A percentile compares a stretch with the other conserved stretches of the same genome.
Evolutionary conservation across 1,140 invertebrate species (phyloP).

Genomic region (Aphelinus certus): DNA sequence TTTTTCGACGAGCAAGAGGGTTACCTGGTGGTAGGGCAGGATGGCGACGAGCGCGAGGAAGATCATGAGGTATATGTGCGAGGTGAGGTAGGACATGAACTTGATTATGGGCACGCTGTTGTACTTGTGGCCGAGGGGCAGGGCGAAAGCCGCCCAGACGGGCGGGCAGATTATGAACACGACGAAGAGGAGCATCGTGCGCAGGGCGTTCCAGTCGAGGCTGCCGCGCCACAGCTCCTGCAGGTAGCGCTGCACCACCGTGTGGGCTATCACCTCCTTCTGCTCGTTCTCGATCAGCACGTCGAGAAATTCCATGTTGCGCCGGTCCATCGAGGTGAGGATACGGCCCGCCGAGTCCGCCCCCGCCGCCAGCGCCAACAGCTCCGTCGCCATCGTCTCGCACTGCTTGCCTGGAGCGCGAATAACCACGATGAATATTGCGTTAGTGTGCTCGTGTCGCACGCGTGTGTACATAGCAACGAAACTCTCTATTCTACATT

Average conservation of each 20-base stretch:
- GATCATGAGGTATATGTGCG: slow-evolving; percentile 96
- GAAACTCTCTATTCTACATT: too few relatives aligned
- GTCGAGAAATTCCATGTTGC: slow-evolving; percentile 95
- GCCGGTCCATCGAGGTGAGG: slow-evolving; percentile 88
- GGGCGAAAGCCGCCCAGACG: slow-evolving; percentile 95
- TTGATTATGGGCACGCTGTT: slow-evolving; percentile 98
- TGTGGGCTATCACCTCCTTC: slow-evolving; percentile 94
- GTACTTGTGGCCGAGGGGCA: slow-evolving; percentile 94
- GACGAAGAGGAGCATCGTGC: slow-evolving; percentile 91
- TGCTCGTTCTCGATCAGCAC: slow-evolving; percentile 98
- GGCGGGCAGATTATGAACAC: slow-evolving; percentile 93
- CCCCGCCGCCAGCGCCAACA: slow-evolving; percentile 92
- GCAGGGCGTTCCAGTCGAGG: slow-evolving; percentile 94
- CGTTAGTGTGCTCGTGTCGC: neutral
- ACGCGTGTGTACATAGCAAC: neutral
- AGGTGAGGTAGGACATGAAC: slow-evolving; percentile 99
- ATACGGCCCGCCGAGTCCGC: slow-evolving; percentile 92
- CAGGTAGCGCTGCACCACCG: slow-evolving; percentile 87
- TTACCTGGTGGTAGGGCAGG: slow-evolving; percentile 84
- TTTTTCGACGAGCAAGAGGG: neutral
- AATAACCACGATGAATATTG: neutral
- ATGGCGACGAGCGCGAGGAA: slow-evolving; percentile 92
- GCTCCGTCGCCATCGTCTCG: slow-evolving; percentile 96
- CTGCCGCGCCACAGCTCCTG: slow-evolving; percentile 97
- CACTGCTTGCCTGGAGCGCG: slow-evolving; percentile 77